Conservation (phyloP, 2,797 vertebrate genomes). For the Austrolebias charrua region DNA sequence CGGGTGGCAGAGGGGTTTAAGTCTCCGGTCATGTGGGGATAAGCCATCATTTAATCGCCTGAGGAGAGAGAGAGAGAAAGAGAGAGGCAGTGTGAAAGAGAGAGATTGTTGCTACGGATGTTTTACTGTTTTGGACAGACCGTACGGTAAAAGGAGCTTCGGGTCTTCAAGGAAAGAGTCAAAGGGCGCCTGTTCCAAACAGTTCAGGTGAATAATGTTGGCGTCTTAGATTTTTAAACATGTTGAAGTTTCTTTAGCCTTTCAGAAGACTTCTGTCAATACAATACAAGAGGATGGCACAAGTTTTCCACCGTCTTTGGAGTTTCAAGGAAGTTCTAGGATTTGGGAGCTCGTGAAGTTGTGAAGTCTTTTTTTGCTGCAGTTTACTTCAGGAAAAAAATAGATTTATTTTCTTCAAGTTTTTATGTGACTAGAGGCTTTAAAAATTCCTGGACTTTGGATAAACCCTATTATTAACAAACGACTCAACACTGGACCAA, state of each 20-base stretch:
- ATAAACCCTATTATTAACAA: not conserved
- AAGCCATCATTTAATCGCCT: constrained; percentile 76
- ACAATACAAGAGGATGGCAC: not conserved
- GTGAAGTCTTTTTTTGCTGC: not conserved
- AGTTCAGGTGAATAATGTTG: not conserved
- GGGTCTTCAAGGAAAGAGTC: not conserved
- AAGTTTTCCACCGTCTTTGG: not conserved
- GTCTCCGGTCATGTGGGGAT: constrained; percentile 77
- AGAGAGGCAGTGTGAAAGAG: constrained; percentile 6
- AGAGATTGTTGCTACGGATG: constrained; percentile 33
- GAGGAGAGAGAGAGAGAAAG: constrained; percentile 24
- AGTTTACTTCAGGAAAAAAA: not conserved
- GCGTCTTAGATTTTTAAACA: not conserved
- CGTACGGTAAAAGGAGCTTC: constrained; percentile 7
- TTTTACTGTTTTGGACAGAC: constrained; percentile 24
- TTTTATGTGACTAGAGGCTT: not conserved
- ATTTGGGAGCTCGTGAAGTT: not conserved
- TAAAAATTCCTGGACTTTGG: not conserved
- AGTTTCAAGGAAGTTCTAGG: not conserved
- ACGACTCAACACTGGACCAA: not conserved
- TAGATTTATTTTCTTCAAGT: not conserved
- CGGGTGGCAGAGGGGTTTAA: constrained; percentile 68
- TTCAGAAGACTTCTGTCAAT: not conserved
- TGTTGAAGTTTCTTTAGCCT: not conserved
- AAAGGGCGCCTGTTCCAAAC: not conserved